Conservation (phyloP, 2,888 invertebrate genomes). For the Tuberolachnus salignus region DNA sequence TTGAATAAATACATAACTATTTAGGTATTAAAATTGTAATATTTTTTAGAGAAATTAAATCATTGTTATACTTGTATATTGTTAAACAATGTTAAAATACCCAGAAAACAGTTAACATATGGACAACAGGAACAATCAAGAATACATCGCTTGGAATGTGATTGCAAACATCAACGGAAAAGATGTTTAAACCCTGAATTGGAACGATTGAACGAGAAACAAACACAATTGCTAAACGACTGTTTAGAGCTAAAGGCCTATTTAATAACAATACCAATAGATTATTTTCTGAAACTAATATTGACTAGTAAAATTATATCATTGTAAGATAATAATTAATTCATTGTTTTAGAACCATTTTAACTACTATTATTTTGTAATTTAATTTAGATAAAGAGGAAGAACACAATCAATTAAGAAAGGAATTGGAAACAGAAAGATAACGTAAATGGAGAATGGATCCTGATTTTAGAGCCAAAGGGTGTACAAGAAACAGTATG, state of each 20-base stretch:
- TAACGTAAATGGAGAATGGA: conserved; percentile 39
- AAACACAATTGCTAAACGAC: conserved; percentile 45
- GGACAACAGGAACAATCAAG: conserved; percentile 42
- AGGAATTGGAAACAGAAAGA: conserved; percentile 44
- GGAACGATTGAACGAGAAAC: conserved; percentile 42
- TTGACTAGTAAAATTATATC: not conserved
- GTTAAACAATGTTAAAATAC: conserved; percentile 19
- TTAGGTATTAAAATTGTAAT: not conserved
- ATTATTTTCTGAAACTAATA: conserved; percentile 10
- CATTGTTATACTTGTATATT: not conserved
- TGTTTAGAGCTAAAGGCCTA: conserved; percentile 38
- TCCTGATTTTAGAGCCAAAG: conserved; percentile 35
- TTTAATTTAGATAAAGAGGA: not conserved
- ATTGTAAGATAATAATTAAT: conserved; percentile 23
- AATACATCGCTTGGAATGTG: conserved; percentile 44
- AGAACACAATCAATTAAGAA: conserved; percentile 27
- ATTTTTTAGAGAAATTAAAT: not conserved
- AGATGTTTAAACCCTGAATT: conserved; percentile 38
- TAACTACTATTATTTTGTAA: not conserved
- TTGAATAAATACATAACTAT: not conserved
- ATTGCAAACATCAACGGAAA: conserved; percentile 38
- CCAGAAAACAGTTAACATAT: conserved; percentile 35
- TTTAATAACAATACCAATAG: conserved; percentile 1
- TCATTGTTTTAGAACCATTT: not conserved
- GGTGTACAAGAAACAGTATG: conserved; percentile 26